A percentile compares a stretch with the other conserved stretches of the same genome.
phyloP scores from a whole-genome alignment of 1,140 invertebrate genomes.

The Drosophila nigromelanica region DNA sequence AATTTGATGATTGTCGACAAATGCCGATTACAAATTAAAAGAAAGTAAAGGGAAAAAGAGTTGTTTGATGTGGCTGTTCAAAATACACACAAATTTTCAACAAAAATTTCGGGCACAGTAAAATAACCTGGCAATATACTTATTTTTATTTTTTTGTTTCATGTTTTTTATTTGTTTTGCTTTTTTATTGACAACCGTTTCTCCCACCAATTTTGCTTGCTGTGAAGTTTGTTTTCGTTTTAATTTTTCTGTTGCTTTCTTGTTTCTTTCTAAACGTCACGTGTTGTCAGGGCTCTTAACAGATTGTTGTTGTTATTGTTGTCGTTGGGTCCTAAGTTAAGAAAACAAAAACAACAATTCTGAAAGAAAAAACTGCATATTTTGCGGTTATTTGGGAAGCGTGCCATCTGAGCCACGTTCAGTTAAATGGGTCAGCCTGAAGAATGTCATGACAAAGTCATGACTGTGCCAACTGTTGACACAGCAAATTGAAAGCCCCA shows the following conservation, averaged over 20 bases:
- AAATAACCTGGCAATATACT: constrained; percentile 7
- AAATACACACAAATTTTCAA: constrained; percentile 7
- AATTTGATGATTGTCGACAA: constrained; percentile 15
- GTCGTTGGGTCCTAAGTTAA: too few species aligned
- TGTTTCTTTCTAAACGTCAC: constrained; percentile 26
- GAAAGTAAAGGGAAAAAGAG: constrained; percentile 33
- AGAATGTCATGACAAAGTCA: constrained; percentile 15
- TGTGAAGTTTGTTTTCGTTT: background rate
- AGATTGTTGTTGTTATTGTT: constrained; percentile 18
- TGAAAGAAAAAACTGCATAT: constrained; percentile 32
- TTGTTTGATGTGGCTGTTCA: background rate
- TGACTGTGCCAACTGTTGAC: constrained; percentile 10
- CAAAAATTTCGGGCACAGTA: constrained; percentile 21
- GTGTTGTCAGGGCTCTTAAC: constrained; percentile 21
- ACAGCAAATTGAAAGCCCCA: background rate
- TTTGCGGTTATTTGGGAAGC: constrained; percentile 36
- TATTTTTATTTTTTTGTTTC: background rate
- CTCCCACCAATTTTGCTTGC: constrained; percentile 24
- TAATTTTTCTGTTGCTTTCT: too few species aligned
- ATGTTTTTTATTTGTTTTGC: background rate
- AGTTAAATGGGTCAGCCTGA: constrained; percentile 32
- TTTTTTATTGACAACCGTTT: constrained; percentile 28
- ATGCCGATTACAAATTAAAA: constrained; percentile 39
- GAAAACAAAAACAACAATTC: background rate
- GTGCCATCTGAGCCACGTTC: constrained; percentile 33